Percentiles rank a stretch among this genome's conserved stretches.
phyloP scores from a whole-genome alignment of 92 coral and sea anemone genomes.

The Umimayanthus kanabou region DNA sequence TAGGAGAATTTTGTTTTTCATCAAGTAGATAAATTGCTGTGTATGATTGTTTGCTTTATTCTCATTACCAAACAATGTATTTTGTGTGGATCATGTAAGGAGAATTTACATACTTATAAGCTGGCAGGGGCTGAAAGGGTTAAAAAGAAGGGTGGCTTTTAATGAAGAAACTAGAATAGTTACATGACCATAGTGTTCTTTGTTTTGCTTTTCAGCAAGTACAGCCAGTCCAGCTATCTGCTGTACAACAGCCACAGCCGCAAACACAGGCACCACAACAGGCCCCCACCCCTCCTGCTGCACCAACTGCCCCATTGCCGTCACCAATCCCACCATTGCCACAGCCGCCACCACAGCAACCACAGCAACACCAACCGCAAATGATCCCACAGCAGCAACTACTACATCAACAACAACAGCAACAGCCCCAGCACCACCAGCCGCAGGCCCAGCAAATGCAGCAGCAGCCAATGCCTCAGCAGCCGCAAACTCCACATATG shows the following conservation, averaged over 20 bases:
- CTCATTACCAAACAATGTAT: no score
- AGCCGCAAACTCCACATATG: slow-evolving; percentile 38
- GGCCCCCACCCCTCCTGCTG: slow-evolving; percentile 44
- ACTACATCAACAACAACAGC: slow-evolving; percentile 37
- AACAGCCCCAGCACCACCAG: slow-evolving; percentile 46
- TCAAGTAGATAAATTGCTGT: no score
- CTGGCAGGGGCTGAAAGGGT: no score
- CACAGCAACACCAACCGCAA: slow-evolving; percentile 52
- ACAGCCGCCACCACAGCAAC: slow-evolving; percentile 49
- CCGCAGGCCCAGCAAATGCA: slow-evolving; percentile 50
- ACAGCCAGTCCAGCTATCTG: slow-evolving; percentile 11
- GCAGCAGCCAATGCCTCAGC: slow-evolving; percentile 60
- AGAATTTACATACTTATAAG: no score
- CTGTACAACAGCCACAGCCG: slow-evolving; percentile 37
- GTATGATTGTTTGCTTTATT: no score
- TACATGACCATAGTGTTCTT: neutral
- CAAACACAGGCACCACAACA: slow-evolving; percentile 54
- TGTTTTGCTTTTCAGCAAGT: slow-evolving; percentile 23
- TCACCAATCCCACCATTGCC: slow-evolving; percentile 44
- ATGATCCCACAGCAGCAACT: slow-evolving; percentile 47
- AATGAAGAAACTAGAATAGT: neutral
- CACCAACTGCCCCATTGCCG: slow-evolving; percentile 44
- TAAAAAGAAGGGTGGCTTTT: neutral
- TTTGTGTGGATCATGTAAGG: no score
- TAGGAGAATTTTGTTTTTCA: no score